A percentile compares a stretch with the other conserved stretches of the same genome.
Evolutionary conservation across 1,140 invertebrate genomes (phyloP).

Genomic region (Pantala flavescens): DNA sequence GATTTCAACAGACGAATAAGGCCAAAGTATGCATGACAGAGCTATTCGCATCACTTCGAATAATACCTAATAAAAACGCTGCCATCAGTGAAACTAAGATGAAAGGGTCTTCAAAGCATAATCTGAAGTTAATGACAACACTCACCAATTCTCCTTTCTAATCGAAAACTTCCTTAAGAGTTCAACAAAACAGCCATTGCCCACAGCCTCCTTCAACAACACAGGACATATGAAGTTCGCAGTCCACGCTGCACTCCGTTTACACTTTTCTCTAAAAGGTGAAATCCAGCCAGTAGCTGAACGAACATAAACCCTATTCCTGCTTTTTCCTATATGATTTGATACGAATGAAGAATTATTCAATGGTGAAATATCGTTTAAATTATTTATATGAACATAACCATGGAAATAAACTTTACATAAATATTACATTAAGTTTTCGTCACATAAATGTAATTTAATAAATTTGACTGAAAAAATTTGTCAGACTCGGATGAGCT

Average conservation of each 20-base stretch:
- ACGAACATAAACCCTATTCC: background rate
- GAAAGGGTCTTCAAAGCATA: background rate
- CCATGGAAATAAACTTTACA: too few relatives aligned
- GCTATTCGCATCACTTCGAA: background rate
- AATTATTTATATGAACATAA: too few relatives aligned
- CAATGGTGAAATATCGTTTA: too few relatives aligned
- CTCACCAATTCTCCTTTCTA: background rate
- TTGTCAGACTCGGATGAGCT: too few relatives aligned
- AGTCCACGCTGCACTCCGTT: conserved; percentile 6
- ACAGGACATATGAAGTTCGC: background rate
- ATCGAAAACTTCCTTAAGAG: background rate
- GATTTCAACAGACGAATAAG: conserved; percentile 3
- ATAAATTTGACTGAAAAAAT: too few relatives aligned
- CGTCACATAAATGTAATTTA: too few relatives aligned
- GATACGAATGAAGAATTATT: too few relatives aligned
- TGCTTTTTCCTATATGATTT: too few relatives aligned
- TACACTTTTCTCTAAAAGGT: conserved; percentile 10
- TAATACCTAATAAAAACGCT: background rate
- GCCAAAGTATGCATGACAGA: background rate
- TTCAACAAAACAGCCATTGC: background rate
- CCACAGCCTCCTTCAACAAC: conserved; percentile 3
- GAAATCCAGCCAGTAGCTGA: background rate
- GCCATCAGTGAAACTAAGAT: background rate
- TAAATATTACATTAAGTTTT: too few relatives aligned
- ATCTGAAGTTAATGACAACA: background rate